Evolutionary conservation across 2,888 invertebrate species (phyloP).

Genomic region (Cryptus viduatorius): DNA sequence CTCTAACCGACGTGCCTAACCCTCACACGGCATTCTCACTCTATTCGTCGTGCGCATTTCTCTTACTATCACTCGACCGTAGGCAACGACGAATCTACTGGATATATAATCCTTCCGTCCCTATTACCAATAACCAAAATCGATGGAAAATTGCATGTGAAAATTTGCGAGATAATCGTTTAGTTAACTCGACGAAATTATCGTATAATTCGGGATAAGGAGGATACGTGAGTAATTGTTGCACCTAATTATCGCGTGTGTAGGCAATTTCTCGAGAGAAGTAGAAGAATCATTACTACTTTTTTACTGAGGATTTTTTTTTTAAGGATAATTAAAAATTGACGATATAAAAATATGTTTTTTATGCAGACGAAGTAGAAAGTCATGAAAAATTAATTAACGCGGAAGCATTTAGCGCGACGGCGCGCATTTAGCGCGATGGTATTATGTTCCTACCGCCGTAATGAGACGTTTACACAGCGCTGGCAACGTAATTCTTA

Average conservation of each 20-base stretch:
- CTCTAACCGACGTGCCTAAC: not conserved
- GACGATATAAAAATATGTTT: too few species aligned
- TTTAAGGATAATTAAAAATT: too few species aligned
- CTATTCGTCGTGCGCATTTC: not conserved
- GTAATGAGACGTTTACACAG: too few species aligned
- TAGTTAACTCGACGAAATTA: slow-evolving; percentile 16
- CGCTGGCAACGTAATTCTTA: too few species aligned
- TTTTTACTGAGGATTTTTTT: too few species aligned
- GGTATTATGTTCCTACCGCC: too few species aligned
- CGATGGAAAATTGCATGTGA: slow-evolving; percentile 13
- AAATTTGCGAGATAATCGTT: not conserved
- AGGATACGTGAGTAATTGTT: not conserved
- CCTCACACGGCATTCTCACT: slow-evolving; percentile 6
- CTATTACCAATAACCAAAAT: slow-evolving; percentile 6
- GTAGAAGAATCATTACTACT: too few species aligned
- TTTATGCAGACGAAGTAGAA: too few species aligned
- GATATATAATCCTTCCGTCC: not conserved
- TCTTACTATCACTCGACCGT: not conserved
- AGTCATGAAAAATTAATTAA: too few species aligned
- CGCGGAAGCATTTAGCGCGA: too few species aligned
- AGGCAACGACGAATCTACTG: slow-evolving; percentile 14
- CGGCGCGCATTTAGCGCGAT: too few species aligned
- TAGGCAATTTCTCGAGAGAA: not conserved
- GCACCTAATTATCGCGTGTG: not conserved
- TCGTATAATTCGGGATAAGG: not conserved